Conservation (phyloP, 2,888 invertebrate species). For the Frankliniella fusca region DNA sequence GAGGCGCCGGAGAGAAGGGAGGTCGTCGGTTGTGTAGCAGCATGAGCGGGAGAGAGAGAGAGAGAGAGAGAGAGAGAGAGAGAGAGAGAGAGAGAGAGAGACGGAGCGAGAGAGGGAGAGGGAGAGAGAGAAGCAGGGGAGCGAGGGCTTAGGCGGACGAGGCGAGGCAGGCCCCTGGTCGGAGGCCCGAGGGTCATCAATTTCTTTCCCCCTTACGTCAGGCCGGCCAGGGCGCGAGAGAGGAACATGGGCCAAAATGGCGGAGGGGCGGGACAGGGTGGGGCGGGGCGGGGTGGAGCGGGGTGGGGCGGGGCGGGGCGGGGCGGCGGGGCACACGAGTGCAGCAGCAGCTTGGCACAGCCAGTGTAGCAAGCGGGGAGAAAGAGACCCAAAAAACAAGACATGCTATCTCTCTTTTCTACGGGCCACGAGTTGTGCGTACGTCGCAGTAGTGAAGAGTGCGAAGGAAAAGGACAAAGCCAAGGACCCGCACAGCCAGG, state of each 20-base stretch:
- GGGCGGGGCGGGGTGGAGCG: neutral
- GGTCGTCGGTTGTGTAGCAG: neutral
- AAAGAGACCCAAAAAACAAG: no score
- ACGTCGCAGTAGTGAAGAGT: neutral
- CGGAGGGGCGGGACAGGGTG: neutral
- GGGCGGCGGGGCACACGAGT: neutral
- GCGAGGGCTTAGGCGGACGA: no score
- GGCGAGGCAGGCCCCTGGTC: neutral
- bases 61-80: neutral
- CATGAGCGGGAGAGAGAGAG: neutral
- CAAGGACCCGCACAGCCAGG: neutral
- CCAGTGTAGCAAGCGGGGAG: neutral
- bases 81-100: slow-evolving; percentile 1
- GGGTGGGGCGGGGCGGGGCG: neutral
- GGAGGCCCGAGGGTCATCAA: slow-evolving; percentile 7
- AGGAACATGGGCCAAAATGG: slow-evolving; percentile 22
- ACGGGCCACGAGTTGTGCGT: no score
- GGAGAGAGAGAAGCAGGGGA: neutral
- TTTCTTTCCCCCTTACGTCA: slow-evolving; percentile 26
- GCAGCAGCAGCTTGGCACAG: neutral
- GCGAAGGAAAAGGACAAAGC: neutral
- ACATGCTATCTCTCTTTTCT: no score
- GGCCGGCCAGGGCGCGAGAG: neutral
- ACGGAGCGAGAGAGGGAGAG: neutral
- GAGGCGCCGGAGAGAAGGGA: neutral